Conservation (phyloP, 2,113 vertebrate genomes). For the Tenrec ecaudatus region DNA sequence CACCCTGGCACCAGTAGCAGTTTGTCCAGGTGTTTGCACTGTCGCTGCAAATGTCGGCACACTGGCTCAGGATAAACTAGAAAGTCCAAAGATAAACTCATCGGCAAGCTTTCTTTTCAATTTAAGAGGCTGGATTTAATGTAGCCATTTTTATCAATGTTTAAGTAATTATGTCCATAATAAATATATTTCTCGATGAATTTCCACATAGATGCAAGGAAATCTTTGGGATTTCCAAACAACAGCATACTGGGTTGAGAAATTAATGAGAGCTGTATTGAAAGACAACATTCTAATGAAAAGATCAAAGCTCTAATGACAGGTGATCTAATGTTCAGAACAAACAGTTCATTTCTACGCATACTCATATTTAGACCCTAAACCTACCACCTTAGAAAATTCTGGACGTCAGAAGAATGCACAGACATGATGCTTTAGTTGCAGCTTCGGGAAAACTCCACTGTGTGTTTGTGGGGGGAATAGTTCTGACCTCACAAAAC, state of each 20-base stretch:
- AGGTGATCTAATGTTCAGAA: not conserved
- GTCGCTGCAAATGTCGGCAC: too few relatives aligned
- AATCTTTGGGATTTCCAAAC: conserved; percentile 29
- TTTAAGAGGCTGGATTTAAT: too few relatives aligned
- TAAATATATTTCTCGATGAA: not conserved
- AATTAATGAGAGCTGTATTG: not conserved
- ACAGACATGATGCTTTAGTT: not conserved
- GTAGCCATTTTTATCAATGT: not conserved
- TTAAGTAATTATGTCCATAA: not conserved
- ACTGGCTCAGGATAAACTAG: too few relatives aligned
- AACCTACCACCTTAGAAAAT: not conserved
- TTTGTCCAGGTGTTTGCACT: too few relatives aligned
- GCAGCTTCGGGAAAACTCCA: not conserved
- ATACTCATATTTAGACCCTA: not conserved
- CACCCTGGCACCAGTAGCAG: too few relatives aligned
- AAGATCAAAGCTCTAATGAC: too few relatives aligned
- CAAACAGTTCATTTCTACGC: conserved; percentile 26
- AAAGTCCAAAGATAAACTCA: too few relatives aligned
- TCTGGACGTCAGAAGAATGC: not conserved
- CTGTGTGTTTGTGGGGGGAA: not conserved
- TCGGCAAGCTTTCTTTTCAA: too few relatives aligned
- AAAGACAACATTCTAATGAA: not conserved
- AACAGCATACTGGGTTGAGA: not conserved
- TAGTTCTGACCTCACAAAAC: not conserved
- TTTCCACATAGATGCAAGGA: conserved; percentile 22